Evolutionary conservation across 37 sponge, comb jelly and placozoan genomes (phyloP), one percentile per base, ranked within the genome.

Genomic region (Cliona cf. orientalis): DNA sequence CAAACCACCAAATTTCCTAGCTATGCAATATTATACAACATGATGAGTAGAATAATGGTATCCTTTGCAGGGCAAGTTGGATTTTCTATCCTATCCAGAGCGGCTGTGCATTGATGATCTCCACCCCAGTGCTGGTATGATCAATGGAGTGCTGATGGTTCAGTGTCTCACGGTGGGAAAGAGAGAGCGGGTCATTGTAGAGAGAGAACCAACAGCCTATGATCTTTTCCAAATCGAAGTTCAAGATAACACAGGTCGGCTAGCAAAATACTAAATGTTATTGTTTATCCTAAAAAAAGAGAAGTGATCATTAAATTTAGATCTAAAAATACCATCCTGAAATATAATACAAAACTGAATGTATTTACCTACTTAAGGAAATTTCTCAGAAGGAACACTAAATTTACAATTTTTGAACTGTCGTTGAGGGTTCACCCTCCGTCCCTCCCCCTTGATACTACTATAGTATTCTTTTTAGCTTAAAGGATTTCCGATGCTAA

Each of bases 51-150:
- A 21, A 26, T 63, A 39, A 26, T 63, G 26, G 43, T 43, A 23
- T 49, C 28, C 29, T 43, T 9, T 58, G 46, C 58, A 84, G 84
- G 84, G 84, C 14, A 66, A 45, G 41, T 57, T 84, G 42, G 84
- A 84, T 58, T 84, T 67, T 58, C 22, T 17, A 11, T 33, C 55
- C 0, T 68, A 84, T 32, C 57, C 76, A n/a, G 56, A 75, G 57
- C 45, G 68, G 64, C 58, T 84, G 3, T 23, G 39, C 28, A 42
- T 84, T 17, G 69, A 56, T 14, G 76, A 84, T 29, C 29, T 84
- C 33, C 49, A 46, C 2, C 76, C 76, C 2, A 23, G 42, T 62
- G n/a, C n/a, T n/a, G 35, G 34, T 1, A 75, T 84, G 58, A 59
- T 67, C 38, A 74, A 84, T 68, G 84, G 39, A 2, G 68, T 67